Base-by-base conservation (phyloP, 1,140 invertebrate species). In the Zophobas morio region DNA sequence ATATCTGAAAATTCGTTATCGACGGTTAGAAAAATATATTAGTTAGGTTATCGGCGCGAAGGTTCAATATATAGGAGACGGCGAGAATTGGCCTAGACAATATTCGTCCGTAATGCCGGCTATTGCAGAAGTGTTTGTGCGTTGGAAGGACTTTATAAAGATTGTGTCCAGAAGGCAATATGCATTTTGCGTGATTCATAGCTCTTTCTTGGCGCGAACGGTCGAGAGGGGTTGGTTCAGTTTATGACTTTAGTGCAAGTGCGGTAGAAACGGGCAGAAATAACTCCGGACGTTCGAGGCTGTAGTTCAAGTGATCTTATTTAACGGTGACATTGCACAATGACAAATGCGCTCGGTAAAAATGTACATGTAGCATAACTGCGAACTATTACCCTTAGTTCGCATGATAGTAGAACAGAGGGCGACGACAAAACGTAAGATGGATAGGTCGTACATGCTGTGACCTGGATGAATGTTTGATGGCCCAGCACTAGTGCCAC, bases 381-480 rank as follows among this genome's bases (percentile, higher is more conserved):
- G 51, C 51, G 46, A 72, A 72, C 49, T 73, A 73, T 73, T 56
- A 73, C 49, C 49, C 49, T 73, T 73, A 73, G 37, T 56, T 54
- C 54, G 49, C 71, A 66, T 66, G 60, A 73, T 73, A 39, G 71
- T 73, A 73, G 70, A 71, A 77, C 70, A 77, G 70, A 71, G 70
- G 53, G 76, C 54, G 70, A 77, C 70, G 77, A 74, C 77, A 78
- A 78, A 78, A 78, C 71, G 71, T 74, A 78, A 78, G 77, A 78
- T 78, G 77, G 77, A 78, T 78, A 53, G 71, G 57, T 72, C 37
- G 71, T 74, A 66, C 60, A 78, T 74, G 70, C 71, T 74, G 77
- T 78, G 77, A 78, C 77, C 77, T 56, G 77, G 77, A 78, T 78
- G 77, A 78, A 78, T 78, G 71, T 74, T 78, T 78, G 77, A 78